These are phyloP conservation scores for Drosophila aff. DNA, from an alignment of 1,140 invertebrate species.

Conservation along the genomic window DNA sequence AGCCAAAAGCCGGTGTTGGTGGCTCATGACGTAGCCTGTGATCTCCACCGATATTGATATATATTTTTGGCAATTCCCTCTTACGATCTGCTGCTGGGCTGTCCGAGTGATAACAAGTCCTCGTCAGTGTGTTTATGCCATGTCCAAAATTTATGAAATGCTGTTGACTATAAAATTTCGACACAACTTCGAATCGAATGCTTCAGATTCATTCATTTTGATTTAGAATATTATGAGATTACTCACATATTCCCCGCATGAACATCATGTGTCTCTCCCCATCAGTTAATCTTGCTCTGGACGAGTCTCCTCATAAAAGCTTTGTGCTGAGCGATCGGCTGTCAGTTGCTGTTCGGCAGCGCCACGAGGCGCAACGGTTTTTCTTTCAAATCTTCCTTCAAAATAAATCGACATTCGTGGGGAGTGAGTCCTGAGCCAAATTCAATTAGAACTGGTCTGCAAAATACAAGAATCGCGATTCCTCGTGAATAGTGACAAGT, in stretches of 20 bases:
- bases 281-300: conserved; percentile 8
- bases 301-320: conserved; percentile 64
- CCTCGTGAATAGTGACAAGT: conserved; percentile 1
- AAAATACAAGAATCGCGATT: neutral
- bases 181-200: neutral
- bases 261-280: conserved; percentile 4
- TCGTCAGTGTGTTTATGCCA: neutral
- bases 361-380: conserved; percentile 56
- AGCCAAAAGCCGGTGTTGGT: conserved; percentile 11
- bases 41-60: conserved; percentile 12
- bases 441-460: neutral
- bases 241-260: neutral
- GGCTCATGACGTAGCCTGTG: conserved; percentile 50
- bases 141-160: neutral
- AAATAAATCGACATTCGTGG: conserved; percentile 18
- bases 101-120: conserved; percentile 31
- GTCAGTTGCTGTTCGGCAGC: conserved; percentile 70
- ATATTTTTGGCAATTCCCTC: conserved; percentile 25
- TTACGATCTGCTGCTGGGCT: conserved; percentile 8
- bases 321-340: conserved; percentile 34
- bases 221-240: neutral
- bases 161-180: no score
- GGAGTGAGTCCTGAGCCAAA: conserved; percentile 13
- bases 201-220: neutral
- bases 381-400: neutral